phyloP scores from a whole-genome alignment of 2,113 vertebrate species.

The Sturnira hondurensis region DNA sequence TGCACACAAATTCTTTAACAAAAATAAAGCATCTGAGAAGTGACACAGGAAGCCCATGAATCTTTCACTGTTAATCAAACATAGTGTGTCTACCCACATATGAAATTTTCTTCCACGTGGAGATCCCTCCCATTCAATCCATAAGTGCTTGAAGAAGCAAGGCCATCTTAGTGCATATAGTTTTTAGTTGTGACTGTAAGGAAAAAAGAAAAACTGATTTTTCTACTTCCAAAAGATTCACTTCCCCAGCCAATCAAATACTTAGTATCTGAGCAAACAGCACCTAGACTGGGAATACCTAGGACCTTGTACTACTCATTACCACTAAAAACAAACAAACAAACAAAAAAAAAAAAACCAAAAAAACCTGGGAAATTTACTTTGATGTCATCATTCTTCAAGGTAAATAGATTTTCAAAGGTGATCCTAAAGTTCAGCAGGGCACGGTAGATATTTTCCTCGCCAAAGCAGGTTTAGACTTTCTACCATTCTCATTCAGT shows the following conservation, averaged over 20 bases:
- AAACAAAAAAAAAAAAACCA: too few relatives aligned
- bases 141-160: background rate
- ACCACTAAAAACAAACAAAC: too few relatives aligned
- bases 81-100: background rate
- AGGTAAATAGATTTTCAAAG: background rate
- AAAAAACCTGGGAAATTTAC: background rate
- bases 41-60: background rate
- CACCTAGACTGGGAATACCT: background rate
- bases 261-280: background rate
- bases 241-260: background rate
- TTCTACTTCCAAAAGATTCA: background rate
- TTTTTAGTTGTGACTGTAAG: background rate
- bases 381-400: background rate
- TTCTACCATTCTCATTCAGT: background rate
- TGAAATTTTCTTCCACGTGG: rapidly evolving
- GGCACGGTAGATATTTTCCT: background rate
- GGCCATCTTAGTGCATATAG: background rate
- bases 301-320: background rate
- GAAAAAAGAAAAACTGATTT: background rate
- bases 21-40: constrained; percentile 11
- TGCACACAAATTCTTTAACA: background rate
- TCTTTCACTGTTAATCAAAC: background rate
- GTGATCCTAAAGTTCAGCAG: background rate
- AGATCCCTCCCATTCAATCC: background rate
- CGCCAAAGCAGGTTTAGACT: background rate